These are phyloP conservation scores for Troilus luridus DNA, from an alignment of 2,888 invertebrate genomes.

Conservation along the genomic window DNA sequence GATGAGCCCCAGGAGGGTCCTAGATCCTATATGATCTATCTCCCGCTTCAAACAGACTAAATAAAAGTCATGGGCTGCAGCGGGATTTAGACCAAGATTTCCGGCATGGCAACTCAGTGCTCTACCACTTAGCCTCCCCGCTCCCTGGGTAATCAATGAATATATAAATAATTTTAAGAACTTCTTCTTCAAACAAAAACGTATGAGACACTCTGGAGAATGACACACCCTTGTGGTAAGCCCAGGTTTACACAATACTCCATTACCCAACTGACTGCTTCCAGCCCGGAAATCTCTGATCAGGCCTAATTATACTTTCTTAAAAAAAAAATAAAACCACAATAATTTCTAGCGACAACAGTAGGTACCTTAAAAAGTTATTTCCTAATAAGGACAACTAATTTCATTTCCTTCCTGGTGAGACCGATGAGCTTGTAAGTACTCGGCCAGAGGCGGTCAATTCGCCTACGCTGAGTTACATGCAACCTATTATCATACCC, in stretches of 20 bases:
- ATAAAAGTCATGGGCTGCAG: no score
- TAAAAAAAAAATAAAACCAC: not conserved
- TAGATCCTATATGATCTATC: no score
- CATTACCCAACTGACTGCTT: not conserved
- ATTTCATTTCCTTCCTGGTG: not conserved
- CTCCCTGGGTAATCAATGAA: no score
- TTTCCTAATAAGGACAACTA: not conserved
- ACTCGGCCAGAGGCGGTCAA: not conserved
- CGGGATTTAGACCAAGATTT: no score
- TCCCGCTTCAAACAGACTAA: no score
- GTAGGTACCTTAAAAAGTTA: not conserved
- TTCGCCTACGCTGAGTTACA: not conserved
- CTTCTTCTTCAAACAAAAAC: no score
- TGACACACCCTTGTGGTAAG: not conserved
- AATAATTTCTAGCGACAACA: not conserved
- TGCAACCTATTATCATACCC: slow-evolving; percentile 17
- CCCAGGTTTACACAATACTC: not conserved
- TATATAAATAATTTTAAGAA: no score
- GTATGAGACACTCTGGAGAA: not conserved
- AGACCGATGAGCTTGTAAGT: not conserved
- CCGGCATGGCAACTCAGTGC: no score
- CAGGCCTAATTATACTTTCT: not conserved
- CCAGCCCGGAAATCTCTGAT: not conserved
- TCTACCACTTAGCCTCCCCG: no score
- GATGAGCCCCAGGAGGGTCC: no score